These are phyloP conservation scores for Erythrocercus mccallii DNA, from an alignment of 2,113 vertebrate species.

Conservation along the genomic window DNA sequence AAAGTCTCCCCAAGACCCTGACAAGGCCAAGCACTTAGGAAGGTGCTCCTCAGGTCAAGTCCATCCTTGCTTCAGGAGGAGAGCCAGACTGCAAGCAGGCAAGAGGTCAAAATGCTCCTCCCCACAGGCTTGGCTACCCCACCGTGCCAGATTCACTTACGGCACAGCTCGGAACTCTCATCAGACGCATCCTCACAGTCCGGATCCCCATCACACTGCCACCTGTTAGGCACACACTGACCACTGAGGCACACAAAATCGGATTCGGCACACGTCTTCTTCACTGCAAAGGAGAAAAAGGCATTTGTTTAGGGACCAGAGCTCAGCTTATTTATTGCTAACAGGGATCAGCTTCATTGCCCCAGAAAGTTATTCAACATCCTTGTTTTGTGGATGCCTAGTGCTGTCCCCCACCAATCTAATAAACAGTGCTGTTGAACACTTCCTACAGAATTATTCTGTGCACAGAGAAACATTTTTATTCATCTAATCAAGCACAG, in stretches of 20 bases:
- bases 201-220: constrained; percentile 94
- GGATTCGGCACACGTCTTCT: constrained; percentile 85
- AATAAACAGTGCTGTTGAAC: background rate
- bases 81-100: background rate
- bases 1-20: background rate
- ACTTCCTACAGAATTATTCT: background rate
- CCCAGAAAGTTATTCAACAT: background rate
- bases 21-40: background rate
- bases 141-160: constrained; percentile 77
- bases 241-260: constrained; percentile 92
- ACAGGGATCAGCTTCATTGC: background rate
- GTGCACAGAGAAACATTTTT: background rate
- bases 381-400: background rate
- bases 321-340: background rate
- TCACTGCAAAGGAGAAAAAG: constrained; percentile 73
- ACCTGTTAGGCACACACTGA: constrained; percentile 91
- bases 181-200: constrained; percentile 96
- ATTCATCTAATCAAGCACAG: background rate
- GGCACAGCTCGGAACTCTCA: constrained; percentile 87
- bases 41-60: background rate
- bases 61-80: background rate
- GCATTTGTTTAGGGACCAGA: background rate
- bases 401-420: rapidly evolving
- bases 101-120: background rate
- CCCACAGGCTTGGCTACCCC: background rate